Percentiles rank a stretch among this genome's conserved stretches.
These are phyloP conservation scores for Drosophila diplacantha DNA, from an alignment of 2,888 invertebrate genomes.

Conservation along the genomic window DNA sequence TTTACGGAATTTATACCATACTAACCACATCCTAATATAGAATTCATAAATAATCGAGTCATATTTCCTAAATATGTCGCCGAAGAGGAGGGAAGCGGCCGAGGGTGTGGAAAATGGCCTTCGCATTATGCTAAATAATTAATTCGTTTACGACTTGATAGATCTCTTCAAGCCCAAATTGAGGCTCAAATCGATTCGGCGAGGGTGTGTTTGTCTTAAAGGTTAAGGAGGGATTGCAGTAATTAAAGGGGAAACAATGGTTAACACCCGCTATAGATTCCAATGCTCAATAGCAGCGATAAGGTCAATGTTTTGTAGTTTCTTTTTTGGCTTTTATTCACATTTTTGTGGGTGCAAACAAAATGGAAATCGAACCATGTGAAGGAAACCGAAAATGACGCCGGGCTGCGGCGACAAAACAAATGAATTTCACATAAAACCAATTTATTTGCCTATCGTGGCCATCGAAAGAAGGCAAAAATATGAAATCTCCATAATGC, in stretches of 20 bases:
- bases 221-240: slow-evolving; percentile 27
- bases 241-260: slow-evolving; percentile 37
- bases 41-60: slow-evolving; percentile 25
- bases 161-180: slow-evolving; percentile 21
- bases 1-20: slow-evolving; percentile 6
- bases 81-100: background rate
- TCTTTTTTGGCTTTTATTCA: background rate
- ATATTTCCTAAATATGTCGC: slow-evolving; percentile 36
- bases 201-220: slow-evolving; percentile 33
- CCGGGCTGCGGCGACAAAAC: slow-evolving; percentile 23
- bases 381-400: slow-evolving; percentile 36
- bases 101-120: slow-evolving; percentile 28
- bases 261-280: slow-evolving; percentile 39
- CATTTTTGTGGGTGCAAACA: slow-evolving; percentile 22
- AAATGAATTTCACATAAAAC: slow-evolving; percentile 37
- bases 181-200: slow-evolving; percentile 14
- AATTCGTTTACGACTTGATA: slow-evolving; percentile 23
- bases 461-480: slow-evolving; percentile 34
- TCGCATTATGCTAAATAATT: slow-evolving; percentile 38
- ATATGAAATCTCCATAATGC: slow-evolving; percentile 57
- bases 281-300: slow-evolving; percentile 28
- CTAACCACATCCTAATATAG: slow-evolving; percentile 29
- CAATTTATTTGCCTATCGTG: slow-evolving; percentile 32
- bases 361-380: slow-evolving; percentile 38
- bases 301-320: slow-evolving; percentile 37